Percentiles rank a stretch among this genome's conserved stretches.
Evolutionary conservation across 1,140 invertebrate species (phyloP).

Genomic region (Rhopalosiphum maidis): DNA sequence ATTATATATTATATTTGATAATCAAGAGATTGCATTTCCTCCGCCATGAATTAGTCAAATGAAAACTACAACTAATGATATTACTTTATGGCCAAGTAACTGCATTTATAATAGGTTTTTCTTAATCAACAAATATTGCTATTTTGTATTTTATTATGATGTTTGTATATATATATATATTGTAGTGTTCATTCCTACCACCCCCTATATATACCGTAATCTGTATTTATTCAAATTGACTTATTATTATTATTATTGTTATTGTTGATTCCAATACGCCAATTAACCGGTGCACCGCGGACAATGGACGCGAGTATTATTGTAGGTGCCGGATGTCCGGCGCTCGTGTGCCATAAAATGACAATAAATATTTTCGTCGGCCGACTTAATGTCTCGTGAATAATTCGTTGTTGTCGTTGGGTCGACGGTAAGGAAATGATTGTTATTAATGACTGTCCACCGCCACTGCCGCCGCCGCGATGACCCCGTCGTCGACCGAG

Average conservation of each 20-base stretch:
- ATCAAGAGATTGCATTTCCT: too few species aligned
- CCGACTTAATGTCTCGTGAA: conserved; percentile 56
- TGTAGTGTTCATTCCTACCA: background rate
- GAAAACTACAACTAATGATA: too few species aligned
- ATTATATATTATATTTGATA: too few species aligned
- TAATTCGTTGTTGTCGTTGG: conserved; percentile 54
- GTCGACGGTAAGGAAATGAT: conserved; percentile 54
- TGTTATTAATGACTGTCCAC: conserved; percentile 46
- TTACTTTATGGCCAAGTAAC: too few species aligned
- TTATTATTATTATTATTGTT: conserved; percentile 3
- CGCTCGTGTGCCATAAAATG: conserved; percentile 8
- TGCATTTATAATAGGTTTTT: too few species aligned
- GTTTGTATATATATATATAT: background rate
- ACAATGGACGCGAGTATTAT: background rate
- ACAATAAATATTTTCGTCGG: conserved; percentile 39
- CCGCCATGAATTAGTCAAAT: too few species aligned
- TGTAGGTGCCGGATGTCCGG: conserved; percentile 12
- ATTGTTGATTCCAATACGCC: background rate
- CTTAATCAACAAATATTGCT: too few species aligned
- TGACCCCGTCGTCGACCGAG: background rate
- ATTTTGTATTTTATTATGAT: too few species aligned
- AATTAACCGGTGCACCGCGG: conserved; percentile 18
- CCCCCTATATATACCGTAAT: background rate
- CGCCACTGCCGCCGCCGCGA: background rate
- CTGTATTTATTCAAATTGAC: background rate